phyloP scores from a whole-genome alignment of 2,888 invertebrate species.

The Lagria hirta region DNA sequence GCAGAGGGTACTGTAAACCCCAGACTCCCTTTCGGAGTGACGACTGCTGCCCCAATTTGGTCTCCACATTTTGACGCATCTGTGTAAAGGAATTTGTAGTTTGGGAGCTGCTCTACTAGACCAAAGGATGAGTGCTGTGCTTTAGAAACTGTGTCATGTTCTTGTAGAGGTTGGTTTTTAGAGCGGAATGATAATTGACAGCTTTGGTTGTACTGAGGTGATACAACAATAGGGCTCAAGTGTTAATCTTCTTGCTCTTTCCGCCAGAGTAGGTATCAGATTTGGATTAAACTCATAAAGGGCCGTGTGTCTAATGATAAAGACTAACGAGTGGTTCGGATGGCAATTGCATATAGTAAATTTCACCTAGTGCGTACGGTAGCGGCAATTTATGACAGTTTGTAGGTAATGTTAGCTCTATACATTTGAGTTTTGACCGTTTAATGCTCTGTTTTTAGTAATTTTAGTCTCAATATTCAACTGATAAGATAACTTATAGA shows the following conservation, averaged over 20 bases:
- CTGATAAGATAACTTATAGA: too few relatives aligned
- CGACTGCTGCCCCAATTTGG: background rate
- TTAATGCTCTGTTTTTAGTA: too few relatives aligned
- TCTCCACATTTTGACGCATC: background rate
- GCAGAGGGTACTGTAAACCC: background rate
- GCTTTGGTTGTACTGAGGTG: background rate
- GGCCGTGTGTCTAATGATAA: background rate
- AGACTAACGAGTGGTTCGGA: background rate
- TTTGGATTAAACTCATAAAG: background rate
- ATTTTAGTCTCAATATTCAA: too few relatives aligned
- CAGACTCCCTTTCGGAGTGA: background rate
- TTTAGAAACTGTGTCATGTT: background rate
- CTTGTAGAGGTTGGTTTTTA: background rate
- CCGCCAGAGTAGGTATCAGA: background rate
- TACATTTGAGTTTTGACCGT: too few relatives aligned
- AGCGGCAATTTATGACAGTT: too few relatives aligned
- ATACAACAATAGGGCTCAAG: background rate
- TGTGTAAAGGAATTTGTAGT: background rate
- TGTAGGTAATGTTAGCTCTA: too few relatives aligned
- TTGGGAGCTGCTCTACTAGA: background rate
- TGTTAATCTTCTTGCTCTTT: background rate
- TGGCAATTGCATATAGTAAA: too few relatives aligned
- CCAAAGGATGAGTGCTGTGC: background rate
- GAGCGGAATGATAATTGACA: too few relatives aligned
- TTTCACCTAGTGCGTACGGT: too few relatives aligned